Evolutionary conservation across 2,797 vertebrate genomes (phyloP).

Genomic region (Choloepus didactylus): DNA sequence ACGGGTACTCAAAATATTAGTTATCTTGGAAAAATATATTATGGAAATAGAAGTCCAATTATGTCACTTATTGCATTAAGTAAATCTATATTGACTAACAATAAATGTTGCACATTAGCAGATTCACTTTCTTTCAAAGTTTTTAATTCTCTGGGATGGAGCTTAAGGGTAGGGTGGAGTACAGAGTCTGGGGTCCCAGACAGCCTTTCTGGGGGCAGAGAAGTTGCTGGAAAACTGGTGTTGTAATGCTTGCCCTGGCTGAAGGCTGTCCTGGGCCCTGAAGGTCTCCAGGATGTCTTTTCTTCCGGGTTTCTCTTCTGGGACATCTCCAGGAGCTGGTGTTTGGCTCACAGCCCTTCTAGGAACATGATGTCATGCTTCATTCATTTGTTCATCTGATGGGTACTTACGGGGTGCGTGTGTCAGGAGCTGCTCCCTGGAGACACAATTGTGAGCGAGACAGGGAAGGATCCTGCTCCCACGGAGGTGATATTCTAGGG

Average conservation of each 20-base stretch:
- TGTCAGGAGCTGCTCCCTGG: accelerated
- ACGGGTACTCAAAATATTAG: constrained; percentile 86
- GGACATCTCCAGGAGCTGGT: not conserved
- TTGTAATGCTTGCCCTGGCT: not conserved
- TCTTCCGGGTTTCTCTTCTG: not conserved
- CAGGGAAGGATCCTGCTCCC: too few species aligned
- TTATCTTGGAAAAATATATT: constrained; percentile 89
- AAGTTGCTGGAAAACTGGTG: accelerated
- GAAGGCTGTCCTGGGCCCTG: accelerated
- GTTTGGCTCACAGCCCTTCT: not conserved
- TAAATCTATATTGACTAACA: constrained; percentile 89
- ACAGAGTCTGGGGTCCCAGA: not conserved
- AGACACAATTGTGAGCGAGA: not conserved
- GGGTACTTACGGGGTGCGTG: not conserved
- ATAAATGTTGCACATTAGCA: constrained; percentile 86
- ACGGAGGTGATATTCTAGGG: not conserved
- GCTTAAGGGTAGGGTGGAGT: not conserved
- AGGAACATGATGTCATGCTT: not conserved
- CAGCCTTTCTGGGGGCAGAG: not conserved
- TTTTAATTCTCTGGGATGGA: constrained; percentile 60
- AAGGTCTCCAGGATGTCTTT: not conserved
- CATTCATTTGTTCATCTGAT: not conserved
- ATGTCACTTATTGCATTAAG: constrained; percentile 89
- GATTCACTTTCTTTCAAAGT: constrained; percentile 79
- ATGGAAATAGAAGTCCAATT: constrained; percentile 91